A percentile compares a stretch with the other conserved stretches of the same genome.
Evolutionary conservation across 1,140 invertebrate species (phyloP).

Genomic region (Calosoma granatense): DNA sequence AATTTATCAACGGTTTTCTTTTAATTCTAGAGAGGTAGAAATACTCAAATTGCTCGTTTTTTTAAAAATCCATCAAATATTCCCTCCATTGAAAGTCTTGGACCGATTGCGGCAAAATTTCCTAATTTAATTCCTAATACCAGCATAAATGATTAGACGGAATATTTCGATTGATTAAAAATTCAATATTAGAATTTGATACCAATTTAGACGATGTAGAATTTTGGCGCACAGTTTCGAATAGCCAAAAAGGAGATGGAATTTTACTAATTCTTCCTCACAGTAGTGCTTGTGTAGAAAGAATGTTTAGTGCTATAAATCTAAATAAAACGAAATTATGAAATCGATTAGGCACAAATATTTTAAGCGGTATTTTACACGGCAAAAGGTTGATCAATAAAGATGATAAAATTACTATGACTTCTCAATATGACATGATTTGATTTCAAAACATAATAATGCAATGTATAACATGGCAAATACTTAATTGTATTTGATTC

Average conservation of each 20-base stretch:
- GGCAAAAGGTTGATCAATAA: neutral
- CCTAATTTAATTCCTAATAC: neutral
- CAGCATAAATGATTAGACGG: neutral
- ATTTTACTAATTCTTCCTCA: neutral
- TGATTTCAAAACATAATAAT: neutral
- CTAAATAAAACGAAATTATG: neutral
- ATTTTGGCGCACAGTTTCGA: neutral
- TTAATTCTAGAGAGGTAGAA: too few species aligned
- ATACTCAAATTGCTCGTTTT: too few species aligned
- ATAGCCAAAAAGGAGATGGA: neutral
- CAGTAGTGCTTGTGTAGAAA: neutral
- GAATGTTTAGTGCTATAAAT: neutral
- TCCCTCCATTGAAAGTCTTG: too few species aligned
- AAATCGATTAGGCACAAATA: neutral
- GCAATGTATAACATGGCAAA: too few species aligned
- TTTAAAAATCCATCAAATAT: too few species aligned
- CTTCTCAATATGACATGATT: neutral
- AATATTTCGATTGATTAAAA: neutral
- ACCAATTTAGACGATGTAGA: slow-evolving; percentile 8
- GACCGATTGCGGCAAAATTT: slow-evolving; percentile 18
- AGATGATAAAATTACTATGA: neutral
- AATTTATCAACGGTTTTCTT: too few species aligned
- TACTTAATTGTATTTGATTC: too few species aligned
- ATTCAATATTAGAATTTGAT: neutral
- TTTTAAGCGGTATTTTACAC: neutral